Evolutionary conservation across 2,113 vertebrate genomes (phyloP), one percentile per base, ranked within the genome.

Genomic region (Centropus bengalensis): DNA sequence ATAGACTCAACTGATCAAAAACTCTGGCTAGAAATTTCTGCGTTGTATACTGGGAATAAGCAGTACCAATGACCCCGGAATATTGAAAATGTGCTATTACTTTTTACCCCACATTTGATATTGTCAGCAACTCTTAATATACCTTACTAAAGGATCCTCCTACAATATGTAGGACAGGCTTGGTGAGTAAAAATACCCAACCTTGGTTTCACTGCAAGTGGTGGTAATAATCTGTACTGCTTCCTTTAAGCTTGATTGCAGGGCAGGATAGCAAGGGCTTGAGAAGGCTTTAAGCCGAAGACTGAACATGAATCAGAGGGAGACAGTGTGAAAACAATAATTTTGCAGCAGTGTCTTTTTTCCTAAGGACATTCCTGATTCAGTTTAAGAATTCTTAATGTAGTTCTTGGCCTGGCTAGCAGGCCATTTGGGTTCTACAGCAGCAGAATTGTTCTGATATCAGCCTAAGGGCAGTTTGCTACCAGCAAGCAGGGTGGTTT

Each of bases 91-190:
- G 9, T 74, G 42, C 55, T 63, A 47, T 85, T 91, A 49, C 33
- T 64, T 86, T 71, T 67, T 76, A 75, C 12, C 30, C n/a, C 2
- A 0, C 71, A 22, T 76, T 30, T 79, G 30, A 83, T 42, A 54
- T 44, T 91, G 78, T 94, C 89, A 95, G 38, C 84, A 91, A 38
- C 67, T 79, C 45, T 91, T 94, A 95, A 94, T 82, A 45, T 49
- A 32, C 22, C 20, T 54, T 68, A 66, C 38, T 69, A 91, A 73
- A 93, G 40, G 44, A 82, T 94, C 45, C 70, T 92, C 54, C 70
- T 63, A 79, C 28, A 87, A 58, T 92, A 49, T 3, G 13, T 20
- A 75, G 60, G 93, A 78, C 69, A 84, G 76, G 56, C 49, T 90
- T 71, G 63, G 74, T 91, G 49, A 86, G 69, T 68, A 75, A 6